Evolutionary conservation across 2,888 invertebrate genomes (phyloP), one percentile per base, ranked within the genome.

Genomic region (Ichneumoninae sp.): DNA sequence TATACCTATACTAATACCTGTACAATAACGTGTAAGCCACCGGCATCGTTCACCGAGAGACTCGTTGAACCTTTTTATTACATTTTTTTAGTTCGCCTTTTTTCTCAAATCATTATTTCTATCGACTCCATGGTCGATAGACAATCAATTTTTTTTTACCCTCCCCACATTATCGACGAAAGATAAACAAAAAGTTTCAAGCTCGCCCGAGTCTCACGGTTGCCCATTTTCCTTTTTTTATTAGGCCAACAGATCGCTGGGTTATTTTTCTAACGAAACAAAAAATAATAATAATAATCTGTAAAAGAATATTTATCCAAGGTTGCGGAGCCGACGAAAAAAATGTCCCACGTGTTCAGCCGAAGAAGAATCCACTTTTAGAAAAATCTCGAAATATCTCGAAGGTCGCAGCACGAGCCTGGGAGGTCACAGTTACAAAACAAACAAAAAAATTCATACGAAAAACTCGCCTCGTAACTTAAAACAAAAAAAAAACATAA

Each of bases 1-100:
- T 74, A 60, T 44, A 77, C 73, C 76, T 40, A 83, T 60, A 83
- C 83, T 36, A 60, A 83, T 71, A 79, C 75, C 50, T 79, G 50
- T 33, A 65, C 36, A 22, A 16, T 78, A 52, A 63, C 47, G 47
- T 80, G 63, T 50, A 83, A 63, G 40, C 54, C 69, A 66, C 50
- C 57, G 57, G 57, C 65, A 30, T 36, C 40, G 47, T 10, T 66
- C 30, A 22, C 22, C 30, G 71, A 71, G 54, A 44, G n/a, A 22
- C 44, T 47, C 68, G 19, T n/a, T 47, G 44, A 13, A 7, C 7
- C 54, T 40, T 57, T 50, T 66, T 65, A 22, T 65, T 40, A 30
- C 10, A 22, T 30, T 30, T 26, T 26, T 60, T 26, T 60, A 16
- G 3, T 13, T 3, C 4, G 44, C 13, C 26, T 26, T 50, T 33